Evolutionary conservation across 2,797 vertebrate genomes (phyloP).

Genomic region (Lycodopsis pacificus): DNA sequence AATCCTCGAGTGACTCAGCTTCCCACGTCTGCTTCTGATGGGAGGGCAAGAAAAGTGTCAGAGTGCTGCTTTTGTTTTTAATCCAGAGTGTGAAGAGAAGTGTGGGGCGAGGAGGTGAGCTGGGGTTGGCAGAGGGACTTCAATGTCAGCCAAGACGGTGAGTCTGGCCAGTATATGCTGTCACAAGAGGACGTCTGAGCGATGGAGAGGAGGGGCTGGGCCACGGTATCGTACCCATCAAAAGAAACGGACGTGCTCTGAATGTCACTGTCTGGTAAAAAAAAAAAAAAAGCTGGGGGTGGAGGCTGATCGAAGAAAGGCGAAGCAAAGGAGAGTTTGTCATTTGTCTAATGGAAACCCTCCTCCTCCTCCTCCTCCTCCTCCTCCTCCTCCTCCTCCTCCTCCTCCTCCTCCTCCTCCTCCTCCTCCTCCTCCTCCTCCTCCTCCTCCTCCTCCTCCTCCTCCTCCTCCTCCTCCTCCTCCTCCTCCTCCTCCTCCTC

Average conservation of each 20-base stretch:
- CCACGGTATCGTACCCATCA: slow-evolving; percentile 52
- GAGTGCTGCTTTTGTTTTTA: slow-evolving; percentile 25
- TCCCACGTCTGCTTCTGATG: slow-evolving; percentile 33
- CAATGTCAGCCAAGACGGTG: slow-evolving; percentile 82
- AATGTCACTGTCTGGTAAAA: slow-evolving; percentile 52
- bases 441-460: neutral
- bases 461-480: slow-evolving; percentile 5
- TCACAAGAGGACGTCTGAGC: slow-evolving; percentile 36
- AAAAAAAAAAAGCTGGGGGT: slow-evolving; percentile 5
- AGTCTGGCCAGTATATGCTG: slow-evolving; percentile 45
- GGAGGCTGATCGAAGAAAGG: slow-evolving; percentile 49
- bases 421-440: slow-evolving; percentile 2
- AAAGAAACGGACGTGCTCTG: slow-evolving; percentile 72
- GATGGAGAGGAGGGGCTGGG: slow-evolving; percentile 52
- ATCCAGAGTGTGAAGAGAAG: neutral
- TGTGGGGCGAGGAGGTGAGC: slow-evolving; percentile 13
- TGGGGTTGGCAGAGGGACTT: slow-evolving; percentile 51
- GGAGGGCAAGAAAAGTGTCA: slow-evolving; percentile 7
- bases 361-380: slow-evolving; percentile 16
- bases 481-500: neutral
- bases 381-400: neutral
- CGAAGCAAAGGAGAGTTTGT: slow-evolving; percentile 52
- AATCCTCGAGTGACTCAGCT: slow-evolving; percentile 64
- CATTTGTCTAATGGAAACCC: slow-evolving; percentile 82
- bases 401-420: slow-evolving; percentile 3